These are phyloP conservation scores for Coremacera marginata DNA, from an alignment of 2,888 invertebrate species.

Conservation along the genomic window DNA sequence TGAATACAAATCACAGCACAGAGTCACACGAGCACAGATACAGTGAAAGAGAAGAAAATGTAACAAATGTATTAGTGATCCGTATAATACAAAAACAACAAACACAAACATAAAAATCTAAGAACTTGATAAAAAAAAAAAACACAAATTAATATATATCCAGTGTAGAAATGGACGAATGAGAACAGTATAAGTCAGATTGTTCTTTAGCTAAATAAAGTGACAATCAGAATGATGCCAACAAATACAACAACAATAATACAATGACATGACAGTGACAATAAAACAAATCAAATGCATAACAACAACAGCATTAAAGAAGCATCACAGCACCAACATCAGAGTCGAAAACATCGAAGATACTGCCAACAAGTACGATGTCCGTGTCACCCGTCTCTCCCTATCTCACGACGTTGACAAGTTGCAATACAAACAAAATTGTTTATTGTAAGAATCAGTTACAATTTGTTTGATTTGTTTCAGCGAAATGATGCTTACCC, in stretches of 20 bases:
- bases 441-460: constrained; percentile 1
- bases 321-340: not conserved
- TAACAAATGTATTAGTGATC: constrained; percentile 18
- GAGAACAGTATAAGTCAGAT: constrained; percentile 8
- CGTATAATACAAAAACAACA: not conserved
- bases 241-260: constrained; percentile 1
- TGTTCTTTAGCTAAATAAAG: constrained; percentile 24
- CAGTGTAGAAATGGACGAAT: not conserved
- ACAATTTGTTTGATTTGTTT: constrained; percentile 18
- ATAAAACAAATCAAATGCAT: constrained; percentile 36
- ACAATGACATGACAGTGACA: not conserved
- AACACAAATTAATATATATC: constrained; percentile 22
- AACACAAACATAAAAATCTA: not conserved
- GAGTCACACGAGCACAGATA: not conserved
- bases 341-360: not conserved
- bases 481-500: not conserved
- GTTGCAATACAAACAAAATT: constrained; percentile 17
- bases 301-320: constrained; percentile 8
- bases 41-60: constrained; percentile 20
- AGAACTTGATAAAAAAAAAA: not conserved
- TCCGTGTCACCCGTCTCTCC: not conserved
- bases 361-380: not conserved
- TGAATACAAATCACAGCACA: constrained; percentile 32
- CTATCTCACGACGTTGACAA: constrained; percentile 3
- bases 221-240: constrained; percentile 19